Evolutionary conservation across 2,888 invertebrate genomes (phyloP).

Genomic region (Emesis furor): DNA sequence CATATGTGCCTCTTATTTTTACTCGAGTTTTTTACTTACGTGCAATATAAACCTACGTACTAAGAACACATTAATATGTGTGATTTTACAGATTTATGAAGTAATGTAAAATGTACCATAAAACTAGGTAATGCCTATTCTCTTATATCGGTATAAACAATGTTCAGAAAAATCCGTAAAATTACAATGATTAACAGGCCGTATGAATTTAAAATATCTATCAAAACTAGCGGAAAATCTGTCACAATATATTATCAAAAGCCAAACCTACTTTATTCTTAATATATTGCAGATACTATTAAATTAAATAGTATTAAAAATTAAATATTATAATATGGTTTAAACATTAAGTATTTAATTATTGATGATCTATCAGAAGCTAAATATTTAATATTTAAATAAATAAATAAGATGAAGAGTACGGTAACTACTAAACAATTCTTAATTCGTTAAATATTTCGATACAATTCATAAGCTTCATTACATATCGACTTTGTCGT

Average conservation of each 20-base stretch:
- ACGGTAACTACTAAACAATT: conserved; percentile 17
- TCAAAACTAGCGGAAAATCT: conserved; percentile 3
- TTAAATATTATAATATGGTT: neutral
- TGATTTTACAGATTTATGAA: too few species aligned
- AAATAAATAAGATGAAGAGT: neutral
- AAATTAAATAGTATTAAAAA: neutral
- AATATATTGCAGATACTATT: neutral
- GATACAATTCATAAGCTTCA: conserved; percentile 78
- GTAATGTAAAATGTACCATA: too few species aligned
- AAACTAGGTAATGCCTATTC: too few species aligned
- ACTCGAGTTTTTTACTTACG: too few species aligned
- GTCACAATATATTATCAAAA: neutral
- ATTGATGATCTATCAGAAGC: neutral
- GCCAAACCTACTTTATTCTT: neutral
- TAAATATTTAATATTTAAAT: neutral
- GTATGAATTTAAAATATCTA: conserved; percentile 26
- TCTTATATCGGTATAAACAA: too few species aligned
- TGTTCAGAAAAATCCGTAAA: neutral
- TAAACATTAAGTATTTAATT: neutral
- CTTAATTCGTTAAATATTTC: conserved; percentile 44
- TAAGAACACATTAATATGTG: too few species aligned
- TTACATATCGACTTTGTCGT: conserved; percentile 41
- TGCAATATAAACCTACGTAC: too few species aligned
- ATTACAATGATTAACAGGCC: conserved; percentile 19
- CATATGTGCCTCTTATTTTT: too few species aligned